Base-by-base conservation (phyloP, 2,113 vertebrate genomes). In the Mirounga angustirostris region DNA sequence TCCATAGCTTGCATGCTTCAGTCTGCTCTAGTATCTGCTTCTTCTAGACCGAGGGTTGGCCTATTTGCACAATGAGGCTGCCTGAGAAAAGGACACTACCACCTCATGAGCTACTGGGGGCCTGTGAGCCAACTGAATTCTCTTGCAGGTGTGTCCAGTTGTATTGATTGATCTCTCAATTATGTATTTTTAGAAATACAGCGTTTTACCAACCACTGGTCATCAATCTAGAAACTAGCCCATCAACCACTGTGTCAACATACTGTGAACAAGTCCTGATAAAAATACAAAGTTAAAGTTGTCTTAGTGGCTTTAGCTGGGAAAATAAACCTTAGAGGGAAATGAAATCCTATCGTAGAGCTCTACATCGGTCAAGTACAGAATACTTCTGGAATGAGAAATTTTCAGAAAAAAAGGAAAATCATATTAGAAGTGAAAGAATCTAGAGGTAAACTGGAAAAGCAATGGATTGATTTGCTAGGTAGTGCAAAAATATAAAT, bases 121-220 rank as follows among this genome's bases (percentile, higher is more conserved):
- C 54, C 56, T 46, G 2, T 3, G 11, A 54, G 80, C 52, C 95
- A 18, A 13, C 21, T 0, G 81, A 65, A 88, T 91, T 95, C 76
- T 87, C 46, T 92, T 95, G 89, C 94, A 94, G 80, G 90, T 96
- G 92, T 18, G 1, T 76, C 94, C 46, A 69, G 21, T 95, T 58
- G 65, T 95, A 85, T 89, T 94, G 96, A 97, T 93, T 95, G 96
- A 97, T 97, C 76, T 98, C 59, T 97, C 97, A 97, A 97, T 98
- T 97, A 97, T 18, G 65, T 94, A 91, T 97, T 98, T 98, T 97
- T 97, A 96, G 97, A 97, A 96, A 97, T 97, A 97, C 67, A 94
- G 74, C 95, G 85, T 93, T 97, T 97, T 97, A 61, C 74, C 91
- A 83, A 95, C 91, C 92, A 59, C 46, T 26, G 65, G 84, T 93